Conservation (phyloP, 2,113 vertebrate genomes). For the Sialia sialis region DNA sequence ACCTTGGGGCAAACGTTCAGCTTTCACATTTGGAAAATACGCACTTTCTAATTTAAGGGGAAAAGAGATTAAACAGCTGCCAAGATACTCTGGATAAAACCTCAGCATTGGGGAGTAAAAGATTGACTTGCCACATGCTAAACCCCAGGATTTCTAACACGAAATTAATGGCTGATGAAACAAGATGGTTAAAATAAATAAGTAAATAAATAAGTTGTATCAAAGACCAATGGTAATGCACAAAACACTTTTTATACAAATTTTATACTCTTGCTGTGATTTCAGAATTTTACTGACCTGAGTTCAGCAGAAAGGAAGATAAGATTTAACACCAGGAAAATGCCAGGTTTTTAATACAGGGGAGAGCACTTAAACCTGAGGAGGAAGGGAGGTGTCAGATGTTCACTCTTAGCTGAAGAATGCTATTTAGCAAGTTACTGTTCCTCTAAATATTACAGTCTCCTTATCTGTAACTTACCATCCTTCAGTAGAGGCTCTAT, state of each 20-base stretch:
- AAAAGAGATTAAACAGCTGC: not conserved
- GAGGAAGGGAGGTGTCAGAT: not conserved
- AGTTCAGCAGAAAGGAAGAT: not conserved
- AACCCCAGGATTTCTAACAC: not conserved
- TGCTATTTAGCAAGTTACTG: not conserved
- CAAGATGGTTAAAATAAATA: not conserved
- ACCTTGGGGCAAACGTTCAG: not conserved
- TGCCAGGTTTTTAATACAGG: not conserved
- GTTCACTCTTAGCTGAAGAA: not conserved
- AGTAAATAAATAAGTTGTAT: not conserved
- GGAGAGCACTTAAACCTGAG: not conserved
- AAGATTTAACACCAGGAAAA: not conserved
- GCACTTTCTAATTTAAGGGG: not conserved
- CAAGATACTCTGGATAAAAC: not conserved
- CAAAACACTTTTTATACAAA: not conserved
- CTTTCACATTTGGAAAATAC: not conserved
- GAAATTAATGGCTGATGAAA: not conserved
- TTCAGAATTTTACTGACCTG: not conserved
- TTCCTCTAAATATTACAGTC: not conserved
- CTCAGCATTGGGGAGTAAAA: not conserved
- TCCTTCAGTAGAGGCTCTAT: not conserved
- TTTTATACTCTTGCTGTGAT: not conserved
- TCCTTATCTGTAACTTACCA: not conserved
- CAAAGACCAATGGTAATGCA: not conserved
- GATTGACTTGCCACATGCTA: not conserved